Evolutionary conservation across 2,888 invertebrate species (phyloP), one percentile per base, ranked within the genome.

Genomic region (Lordiphosa fenestrarum): DNA sequence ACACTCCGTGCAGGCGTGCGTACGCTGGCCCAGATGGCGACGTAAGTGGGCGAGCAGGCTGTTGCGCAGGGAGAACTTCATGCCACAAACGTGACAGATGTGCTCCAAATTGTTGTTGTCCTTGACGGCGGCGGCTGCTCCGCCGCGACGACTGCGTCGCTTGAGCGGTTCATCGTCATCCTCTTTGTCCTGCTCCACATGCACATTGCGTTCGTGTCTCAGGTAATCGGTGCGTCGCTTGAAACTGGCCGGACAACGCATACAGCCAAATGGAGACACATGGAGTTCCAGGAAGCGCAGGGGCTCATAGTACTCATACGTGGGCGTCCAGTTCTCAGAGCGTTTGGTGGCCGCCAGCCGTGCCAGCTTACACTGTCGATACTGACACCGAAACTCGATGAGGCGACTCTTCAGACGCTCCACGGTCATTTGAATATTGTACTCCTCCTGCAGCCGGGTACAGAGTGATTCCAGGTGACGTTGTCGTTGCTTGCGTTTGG

Each of bases 31-130:
- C 0, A 80, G 60, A 57, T 87, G 87, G 0, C 87, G 86, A 0
- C 73, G 72, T 3, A 87, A 38, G 50, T 87, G 87, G 15, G 84
- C 72, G 13, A 76, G 37, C 0, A 87, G 56, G 48, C 85, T 87
- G 54, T 72, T 86, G 30, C 85, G 83, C 47, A 82, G 53, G n/a
- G 84, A 84, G 59, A 87, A 87, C 23, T 84, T 86, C 19, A 82
- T 69, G 9, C 84, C 87, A 12, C 87, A 87, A 33, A 87, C 86
- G 46, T 87, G 87, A 4, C 87, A 87, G 6, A 87, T 69, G 47
- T 86, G 83, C 47, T 84, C 77, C 5, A 84, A 65, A 50, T 66
- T 60, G n/a, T 42, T 21, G 0, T 12, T 12, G 4, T 44, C 35
- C 19, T 30, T 6, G 4, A 33, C 13, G 7, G 6, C 13, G 9